Conservation (phyloP, 2,888 invertebrate genomes). For the Brenthis hecate region DNA sequence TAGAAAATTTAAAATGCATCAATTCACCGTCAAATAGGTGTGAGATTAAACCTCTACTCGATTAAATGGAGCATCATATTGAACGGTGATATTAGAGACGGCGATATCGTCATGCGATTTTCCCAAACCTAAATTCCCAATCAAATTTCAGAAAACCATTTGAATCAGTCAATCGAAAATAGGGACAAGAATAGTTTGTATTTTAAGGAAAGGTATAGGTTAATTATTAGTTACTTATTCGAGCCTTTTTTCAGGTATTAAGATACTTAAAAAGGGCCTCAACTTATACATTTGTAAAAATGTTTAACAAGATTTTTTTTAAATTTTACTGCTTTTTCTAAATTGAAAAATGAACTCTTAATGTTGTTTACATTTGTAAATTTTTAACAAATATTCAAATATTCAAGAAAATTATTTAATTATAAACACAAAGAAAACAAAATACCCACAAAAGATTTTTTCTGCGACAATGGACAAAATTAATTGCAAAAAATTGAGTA, state of each 20-base stretch:
- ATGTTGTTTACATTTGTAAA: too few species aligned
- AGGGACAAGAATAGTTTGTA: too few species aligned
- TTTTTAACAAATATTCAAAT: neutral
- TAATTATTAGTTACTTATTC: too few species aligned
- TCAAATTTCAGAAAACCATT: neutral
- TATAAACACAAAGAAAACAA: neutral
- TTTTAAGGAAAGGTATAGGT: too few species aligned
- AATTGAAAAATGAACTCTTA: too few species aligned
- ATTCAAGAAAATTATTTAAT: neutral
- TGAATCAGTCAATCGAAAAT: too few species aligned
- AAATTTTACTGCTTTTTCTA: too few species aligned
- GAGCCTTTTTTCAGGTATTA: too few species aligned
- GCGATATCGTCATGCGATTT: constrained; percentile 1
- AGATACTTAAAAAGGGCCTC: too few species aligned
- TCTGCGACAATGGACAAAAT: neutral
- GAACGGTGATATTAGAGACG: constrained; percentile 8
- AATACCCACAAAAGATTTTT: neutral
- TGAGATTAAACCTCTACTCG: neutral
- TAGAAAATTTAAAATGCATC: neutral
- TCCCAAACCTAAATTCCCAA: neutral
- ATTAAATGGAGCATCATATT: constrained; percentile 19
- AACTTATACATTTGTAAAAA: neutral
- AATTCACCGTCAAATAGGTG: neutral
- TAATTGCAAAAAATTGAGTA: constrained; percentile 1
- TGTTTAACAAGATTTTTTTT: neutral